phyloP scores from a whole-genome alignment of 2,797 vertebrate species.

The Heteromormyrus szaboi region DNA sequence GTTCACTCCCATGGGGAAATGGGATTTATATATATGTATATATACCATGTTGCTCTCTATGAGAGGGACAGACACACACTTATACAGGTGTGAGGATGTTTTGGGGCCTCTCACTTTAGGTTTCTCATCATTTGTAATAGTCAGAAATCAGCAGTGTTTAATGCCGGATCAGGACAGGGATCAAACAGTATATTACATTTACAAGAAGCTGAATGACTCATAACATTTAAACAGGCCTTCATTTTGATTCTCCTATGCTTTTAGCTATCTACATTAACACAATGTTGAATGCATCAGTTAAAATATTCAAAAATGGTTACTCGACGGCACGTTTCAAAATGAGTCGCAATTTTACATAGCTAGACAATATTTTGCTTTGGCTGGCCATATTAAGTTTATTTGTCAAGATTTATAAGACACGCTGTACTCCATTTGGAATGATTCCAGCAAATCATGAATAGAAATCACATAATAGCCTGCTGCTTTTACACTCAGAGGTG shows the following conservation, averaged over 20 bases:
- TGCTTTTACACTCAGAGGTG: constrained; percentile 20
- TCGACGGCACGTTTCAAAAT: neutral
- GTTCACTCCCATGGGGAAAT: neutral
- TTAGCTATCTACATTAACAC: neutral
- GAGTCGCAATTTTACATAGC: neutral
- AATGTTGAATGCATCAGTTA: neutral
- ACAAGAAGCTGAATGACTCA: neutral
- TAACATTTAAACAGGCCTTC: neutral
- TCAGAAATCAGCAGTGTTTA: neutral
- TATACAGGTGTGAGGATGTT: neutral
- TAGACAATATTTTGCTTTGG: neutral
- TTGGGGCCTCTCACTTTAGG: neutral
- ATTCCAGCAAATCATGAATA: constrained; percentile 25
- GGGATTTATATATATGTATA: neutral
- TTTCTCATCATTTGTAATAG: constrained; percentile 53
- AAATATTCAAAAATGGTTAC: neutral
- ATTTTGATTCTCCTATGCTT: neutral
- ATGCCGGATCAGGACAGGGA: neutral
- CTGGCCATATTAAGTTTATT: constrained; percentile 23
- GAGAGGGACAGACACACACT: neutral
- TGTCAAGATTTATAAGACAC: constrained; percentile 24
- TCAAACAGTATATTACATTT: neutral
- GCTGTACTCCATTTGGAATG: constrained; percentile 21
- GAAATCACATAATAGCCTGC: constrained; percentile 28
- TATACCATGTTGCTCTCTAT: neutral